phyloP scores from a whole-genome alignment of 2,113 vertebrate species.

The Phocoena sinus region DNA sequence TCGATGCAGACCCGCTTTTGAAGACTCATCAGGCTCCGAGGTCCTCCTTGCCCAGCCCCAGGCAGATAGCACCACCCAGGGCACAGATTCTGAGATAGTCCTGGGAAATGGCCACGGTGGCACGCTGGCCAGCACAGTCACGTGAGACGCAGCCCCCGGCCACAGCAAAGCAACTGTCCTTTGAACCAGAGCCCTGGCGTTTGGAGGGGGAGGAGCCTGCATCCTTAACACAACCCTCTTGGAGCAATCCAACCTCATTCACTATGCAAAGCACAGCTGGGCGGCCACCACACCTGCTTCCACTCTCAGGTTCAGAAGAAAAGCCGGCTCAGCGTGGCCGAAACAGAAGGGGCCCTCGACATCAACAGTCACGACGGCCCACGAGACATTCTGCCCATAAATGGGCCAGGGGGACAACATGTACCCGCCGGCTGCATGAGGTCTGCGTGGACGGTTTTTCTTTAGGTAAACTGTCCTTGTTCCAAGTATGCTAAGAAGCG shows the following conservation, averaged over 20 bases:
- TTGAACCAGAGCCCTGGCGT: neutral
- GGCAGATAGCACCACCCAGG: too few relatives aligned
- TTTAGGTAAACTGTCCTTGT: neutral
- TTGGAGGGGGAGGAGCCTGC: neutral
- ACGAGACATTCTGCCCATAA: neutral
- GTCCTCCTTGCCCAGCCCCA: neutral
- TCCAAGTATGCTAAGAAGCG: neutral
- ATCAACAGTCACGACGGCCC: rapidly evolving
- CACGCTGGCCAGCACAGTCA: neutral
- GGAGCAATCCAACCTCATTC: neutral
- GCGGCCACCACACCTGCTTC: neutral
- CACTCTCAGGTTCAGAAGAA: neutral
- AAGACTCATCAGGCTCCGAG: too few relatives aligned
- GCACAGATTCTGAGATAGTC: neutral
- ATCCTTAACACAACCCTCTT: neutral
- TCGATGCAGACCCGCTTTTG: neutral
- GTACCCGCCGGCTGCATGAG: too few relatives aligned
- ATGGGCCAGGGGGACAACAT: neutral
- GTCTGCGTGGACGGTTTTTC: neutral
- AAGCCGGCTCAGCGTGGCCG: rapidly evolving
- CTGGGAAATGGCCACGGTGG: rapidly evolving
- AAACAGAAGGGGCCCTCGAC: neutral
- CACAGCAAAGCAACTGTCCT: too few relatives aligned
- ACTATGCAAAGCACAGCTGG: rapidly evolving
- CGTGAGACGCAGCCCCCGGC: neutral